These are phyloP conservation scores for Opisthograptis luteolata DNA, from an alignment of 2,888 invertebrate genomes.

Conservation along the genomic window DNA sequence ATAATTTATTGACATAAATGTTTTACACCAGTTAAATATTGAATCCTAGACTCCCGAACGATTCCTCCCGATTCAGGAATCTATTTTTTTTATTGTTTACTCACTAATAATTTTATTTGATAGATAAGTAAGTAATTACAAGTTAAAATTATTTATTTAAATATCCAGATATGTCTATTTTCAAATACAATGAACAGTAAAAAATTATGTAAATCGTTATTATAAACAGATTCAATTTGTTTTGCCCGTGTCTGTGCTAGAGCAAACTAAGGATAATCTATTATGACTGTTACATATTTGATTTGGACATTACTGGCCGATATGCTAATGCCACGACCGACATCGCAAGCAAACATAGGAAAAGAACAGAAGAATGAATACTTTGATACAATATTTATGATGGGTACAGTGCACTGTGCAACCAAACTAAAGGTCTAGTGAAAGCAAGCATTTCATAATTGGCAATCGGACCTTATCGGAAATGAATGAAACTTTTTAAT, in stretches of 20 bases:
- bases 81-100: no score
- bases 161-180: not conserved
- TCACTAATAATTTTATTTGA: no score
- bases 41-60: no score
- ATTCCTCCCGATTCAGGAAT: no score
- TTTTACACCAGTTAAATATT: no score
- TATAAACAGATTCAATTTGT: slow-evolving; percentile 13
- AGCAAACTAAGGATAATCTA: slow-evolving; percentile 48
- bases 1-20: no score
- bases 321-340: slow-evolving; percentile 54
- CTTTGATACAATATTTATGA: slow-evolving; percentile 24
- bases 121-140: no score
- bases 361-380: slow-evolving; percentile 63
- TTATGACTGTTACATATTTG: slow-evolving; percentile 70
- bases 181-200: not conserved
- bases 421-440: not conserved
- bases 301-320: slow-evolving; percentile 59
- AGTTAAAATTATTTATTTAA: not conserved
- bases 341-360: slow-evolving; percentile 74
- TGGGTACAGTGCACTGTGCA: slow-evolving; percentile 13
- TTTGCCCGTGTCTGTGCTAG: slow-evolving; percentile 48
- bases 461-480: no score
- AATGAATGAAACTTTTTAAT: not conserved
- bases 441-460: no score
- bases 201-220: not conserved